phyloP scores from a whole-genome alignment of 1,140 invertebrate genomes.

The Hypothenemus hampei region DNA sequence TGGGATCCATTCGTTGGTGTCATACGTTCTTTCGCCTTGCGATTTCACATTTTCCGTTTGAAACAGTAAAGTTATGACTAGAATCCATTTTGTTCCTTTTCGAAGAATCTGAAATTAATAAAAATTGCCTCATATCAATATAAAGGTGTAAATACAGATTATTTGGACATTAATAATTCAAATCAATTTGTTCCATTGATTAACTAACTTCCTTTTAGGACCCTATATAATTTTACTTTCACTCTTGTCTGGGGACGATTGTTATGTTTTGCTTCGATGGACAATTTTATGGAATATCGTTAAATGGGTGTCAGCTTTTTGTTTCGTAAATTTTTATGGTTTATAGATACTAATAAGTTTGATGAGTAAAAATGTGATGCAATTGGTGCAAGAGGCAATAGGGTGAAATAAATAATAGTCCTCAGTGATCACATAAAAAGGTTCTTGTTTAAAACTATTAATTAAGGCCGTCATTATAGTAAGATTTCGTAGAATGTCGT shows the following conservation, averaged over 20 bases:
- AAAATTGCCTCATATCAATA: slow-evolving; percentile 1
- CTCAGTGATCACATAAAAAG: neutral
- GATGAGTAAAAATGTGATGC: neutral
- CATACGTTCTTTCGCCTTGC: slow-evolving; percentile 34
- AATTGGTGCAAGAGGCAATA: neutral
- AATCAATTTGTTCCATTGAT: neutral
- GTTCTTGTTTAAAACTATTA: neutral
- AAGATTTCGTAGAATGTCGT: no score
- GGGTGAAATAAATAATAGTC: neutral
- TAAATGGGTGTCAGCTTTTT: neutral
- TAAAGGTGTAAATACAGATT: neutral
- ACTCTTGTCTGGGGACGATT: neutral
- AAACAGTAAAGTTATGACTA: slow-evolving; percentile 18
- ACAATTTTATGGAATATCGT: slow-evolving; percentile 2
- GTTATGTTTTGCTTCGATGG: slow-evolving; percentile 1
- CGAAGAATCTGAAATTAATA: slow-evolving; percentile 35
- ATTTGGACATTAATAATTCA: neutral
- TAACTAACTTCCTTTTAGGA: neutral
- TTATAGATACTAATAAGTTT: no score
- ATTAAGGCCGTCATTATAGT: no score
- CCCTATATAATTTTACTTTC: slow-evolving; percentile 3
- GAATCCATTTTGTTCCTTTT: slow-evolving; percentile 18
- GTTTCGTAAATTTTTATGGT: no score
- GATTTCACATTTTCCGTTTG: slow-evolving; percentile 9
- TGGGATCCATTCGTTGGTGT: slow-evolving; percentile 42